Percentiles rank a stretch among this genome's conserved stretches.
These are phyloP conservation scores for Caenorhabditis sp. DNA, from an alignment of 2,888 invertebrate genomes.

Conservation along the genomic window DNA sequence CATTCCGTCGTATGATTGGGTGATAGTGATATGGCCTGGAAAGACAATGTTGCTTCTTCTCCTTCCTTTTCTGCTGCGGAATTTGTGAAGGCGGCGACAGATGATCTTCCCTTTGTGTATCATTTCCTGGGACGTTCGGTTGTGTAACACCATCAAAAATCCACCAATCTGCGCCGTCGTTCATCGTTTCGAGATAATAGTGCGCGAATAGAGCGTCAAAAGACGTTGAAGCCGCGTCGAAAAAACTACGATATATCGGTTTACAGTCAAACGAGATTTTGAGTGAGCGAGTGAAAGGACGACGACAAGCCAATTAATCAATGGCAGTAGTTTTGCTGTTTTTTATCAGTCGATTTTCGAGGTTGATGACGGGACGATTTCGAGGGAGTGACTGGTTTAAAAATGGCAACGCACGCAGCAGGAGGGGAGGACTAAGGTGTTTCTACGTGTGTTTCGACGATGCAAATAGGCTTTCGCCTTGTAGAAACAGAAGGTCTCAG, in stretches of 20 bases:
- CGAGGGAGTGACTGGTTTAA: slow-evolving; percentile 50
- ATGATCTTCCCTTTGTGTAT: slow-evolving; percentile 32
- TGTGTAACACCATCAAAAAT: slow-evolving; percentile 52
- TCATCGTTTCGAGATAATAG: slow-evolving; percentile 32
- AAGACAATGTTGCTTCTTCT: slow-evolving; percentile 19
- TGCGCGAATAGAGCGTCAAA: slow-evolving; percentile 41
- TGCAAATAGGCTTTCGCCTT: slow-evolving; percentile 30
- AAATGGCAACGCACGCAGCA: slow-evolving; percentile 42
- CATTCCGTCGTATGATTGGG: slow-evolving; percentile 31
- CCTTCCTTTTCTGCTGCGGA: too few relatives aligned
- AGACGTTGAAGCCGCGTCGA: slow-evolving; percentile 25
- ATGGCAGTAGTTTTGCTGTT: slow-evolving; percentile 41
- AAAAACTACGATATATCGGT: slow-evolving; percentile 47
- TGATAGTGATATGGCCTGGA: slow-evolving; percentile 42
- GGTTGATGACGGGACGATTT: slow-evolving; percentile 34
- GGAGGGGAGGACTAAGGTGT: slow-evolving; percentile 10
- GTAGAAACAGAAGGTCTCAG: not conserved
- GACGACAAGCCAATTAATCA: slow-evolving; percentile 55
- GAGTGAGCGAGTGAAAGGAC: slow-evolving; percentile 17
- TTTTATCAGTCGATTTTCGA: slow-evolving; percentile 48
- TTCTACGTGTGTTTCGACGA: slow-evolving; percentile 18
- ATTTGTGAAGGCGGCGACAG: slow-evolving; percentile 3
- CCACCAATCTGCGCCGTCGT: slow-evolving; percentile 42
- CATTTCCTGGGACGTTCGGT: slow-evolving; percentile 21
- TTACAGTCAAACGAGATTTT: slow-evolving; percentile 55